A percentile compares a stretch with the other conserved stretches of the same genome.
These are phyloP conservation scores for Eciton burchellii DNA, from an alignment of 1,140 invertebrate species.

Conservation along the genomic window DNA sequence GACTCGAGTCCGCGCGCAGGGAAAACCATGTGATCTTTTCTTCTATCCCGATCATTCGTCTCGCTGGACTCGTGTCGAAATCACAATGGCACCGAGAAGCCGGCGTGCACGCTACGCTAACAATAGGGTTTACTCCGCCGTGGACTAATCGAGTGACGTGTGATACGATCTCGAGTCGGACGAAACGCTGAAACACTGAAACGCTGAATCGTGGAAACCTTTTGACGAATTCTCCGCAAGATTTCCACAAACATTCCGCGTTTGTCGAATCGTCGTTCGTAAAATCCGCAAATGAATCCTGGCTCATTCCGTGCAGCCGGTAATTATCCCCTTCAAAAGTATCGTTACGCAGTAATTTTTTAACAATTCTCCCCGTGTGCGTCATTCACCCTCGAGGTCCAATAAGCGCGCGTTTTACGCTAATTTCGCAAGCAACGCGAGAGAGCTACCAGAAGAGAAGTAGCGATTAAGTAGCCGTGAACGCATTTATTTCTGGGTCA, in stretches of 20 bases:
- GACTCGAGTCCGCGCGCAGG: constrained; percentile 22
- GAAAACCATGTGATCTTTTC: constrained; percentile 44
- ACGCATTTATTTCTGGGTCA: constrained; percentile 55
- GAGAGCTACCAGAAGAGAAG: constrained; percentile 1
- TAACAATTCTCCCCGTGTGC: constrained; percentile 49
- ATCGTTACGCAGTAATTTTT: neutral
- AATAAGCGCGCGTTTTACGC: constrained; percentile 62
- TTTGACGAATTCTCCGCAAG: no score
- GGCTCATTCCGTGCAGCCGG: neutral
- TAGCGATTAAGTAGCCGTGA: constrained; percentile 49
- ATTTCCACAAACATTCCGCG: no score
- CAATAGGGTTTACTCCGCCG: neutral
- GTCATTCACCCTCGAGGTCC: constrained; percentile 65
- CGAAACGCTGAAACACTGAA: no score
- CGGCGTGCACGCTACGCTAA: neutral
- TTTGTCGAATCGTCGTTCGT: no score
- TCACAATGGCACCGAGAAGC: constrained; percentile 2
- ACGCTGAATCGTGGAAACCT: no score
- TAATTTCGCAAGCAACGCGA: constrained; percentile 68
- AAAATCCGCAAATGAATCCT: neutral
- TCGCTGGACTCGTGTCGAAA: constrained; percentile 42
- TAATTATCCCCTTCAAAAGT: constrained; percentile 1
- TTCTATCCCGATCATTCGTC: constrained; percentile 35
- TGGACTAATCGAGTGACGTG: constrained; percentile 14
- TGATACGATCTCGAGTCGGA: constrained; percentile 7